phyloP scores from a whole-genome alignment of 1,140 invertebrate genomes.

The Drosophila chauvacae region DNA sequence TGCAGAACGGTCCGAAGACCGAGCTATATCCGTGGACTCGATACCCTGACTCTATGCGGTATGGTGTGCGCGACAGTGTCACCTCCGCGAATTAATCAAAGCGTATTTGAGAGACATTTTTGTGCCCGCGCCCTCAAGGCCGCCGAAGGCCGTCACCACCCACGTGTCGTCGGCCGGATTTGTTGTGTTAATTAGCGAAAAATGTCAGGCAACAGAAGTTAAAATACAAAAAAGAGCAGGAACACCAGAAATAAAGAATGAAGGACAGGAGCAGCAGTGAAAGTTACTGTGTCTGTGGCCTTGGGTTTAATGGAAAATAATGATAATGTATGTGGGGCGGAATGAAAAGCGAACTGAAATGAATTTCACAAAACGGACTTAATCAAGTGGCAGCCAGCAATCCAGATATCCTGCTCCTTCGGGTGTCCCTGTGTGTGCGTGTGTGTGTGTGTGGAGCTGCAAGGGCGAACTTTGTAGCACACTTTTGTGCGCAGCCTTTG shows the following conservation, averaged over 20 bases:
- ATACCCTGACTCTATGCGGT: constrained; percentile 21
- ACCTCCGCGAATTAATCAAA: constrained; percentile 53
- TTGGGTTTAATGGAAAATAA: constrained; percentile 35
- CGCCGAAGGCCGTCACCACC: not conserved
- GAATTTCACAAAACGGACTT: constrained; percentile 10
- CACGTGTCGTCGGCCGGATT: constrained; percentile 32
- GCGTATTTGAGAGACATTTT: constrained; percentile 25
- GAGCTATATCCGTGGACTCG: constrained; percentile 24
- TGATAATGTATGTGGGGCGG: constrained; percentile 16
- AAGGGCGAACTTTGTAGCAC: constrained; percentile 51
- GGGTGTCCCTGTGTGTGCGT: not conserved
- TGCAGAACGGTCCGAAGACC: constrained; percentile 67
- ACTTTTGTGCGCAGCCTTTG: constrained; percentile 73
- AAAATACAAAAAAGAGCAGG: constrained; percentile 11
- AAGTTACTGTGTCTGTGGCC: constrained; percentile 41
- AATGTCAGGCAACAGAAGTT: constrained; percentile 30
- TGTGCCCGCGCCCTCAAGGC: constrained; percentile 21
- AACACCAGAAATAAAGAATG: constrained; percentile 1
- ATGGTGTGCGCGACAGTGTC: constrained; percentile 32
- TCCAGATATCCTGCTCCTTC: constrained; percentile 7
- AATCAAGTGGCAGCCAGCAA: constrained; percentile 41
- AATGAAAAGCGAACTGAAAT: constrained; percentile 33
- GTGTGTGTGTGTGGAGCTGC: constrained; percentile 15
- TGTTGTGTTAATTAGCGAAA: constrained; percentile 46
- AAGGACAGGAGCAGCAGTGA: constrained; percentile 8